Evolutionary conservation across 2,113 vertebrate species (phyloP).

Genomic region (Corythornis vintsioides): DNA sequence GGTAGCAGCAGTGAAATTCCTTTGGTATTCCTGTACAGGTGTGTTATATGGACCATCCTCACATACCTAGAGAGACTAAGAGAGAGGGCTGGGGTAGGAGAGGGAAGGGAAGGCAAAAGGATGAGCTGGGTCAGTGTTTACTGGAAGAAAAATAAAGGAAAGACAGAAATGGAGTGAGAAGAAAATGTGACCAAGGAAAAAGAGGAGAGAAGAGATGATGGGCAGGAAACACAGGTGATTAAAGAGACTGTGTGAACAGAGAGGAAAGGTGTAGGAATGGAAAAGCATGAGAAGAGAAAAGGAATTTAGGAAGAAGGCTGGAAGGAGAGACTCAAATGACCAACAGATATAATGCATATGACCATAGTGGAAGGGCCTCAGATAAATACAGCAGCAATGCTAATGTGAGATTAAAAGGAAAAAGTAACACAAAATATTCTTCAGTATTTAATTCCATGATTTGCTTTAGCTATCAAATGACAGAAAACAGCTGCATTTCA

Average conservation of each 20-base stretch:
- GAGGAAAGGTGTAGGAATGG: not conserved
- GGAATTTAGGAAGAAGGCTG: not conserved
- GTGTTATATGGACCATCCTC: not conserved
- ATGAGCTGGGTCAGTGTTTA: not conserved
- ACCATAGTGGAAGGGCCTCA: not conserved
- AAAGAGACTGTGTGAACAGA: not conserved
- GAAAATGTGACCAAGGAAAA: not conserved
- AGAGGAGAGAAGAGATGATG: not conserved
- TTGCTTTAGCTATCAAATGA: constrained; percentile 71
- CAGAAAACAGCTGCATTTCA: constrained; percentile 78
- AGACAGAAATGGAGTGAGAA: not conserved
- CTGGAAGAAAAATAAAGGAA: not conserved
- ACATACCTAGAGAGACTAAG: not conserved
- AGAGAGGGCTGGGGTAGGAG: not conserved
- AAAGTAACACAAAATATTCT: constrained; percentile 41
- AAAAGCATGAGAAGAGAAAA: not conserved
- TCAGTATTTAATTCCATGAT: constrained; percentile 61
- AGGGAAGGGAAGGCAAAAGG: not conserved
- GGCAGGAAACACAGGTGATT: not conserved
- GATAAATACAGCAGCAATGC: constrained; percentile 16
- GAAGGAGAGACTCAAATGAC: not conserved
- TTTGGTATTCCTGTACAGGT: not conserved
- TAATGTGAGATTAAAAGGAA: constrained; percentile 48
- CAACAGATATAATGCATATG: not conserved
- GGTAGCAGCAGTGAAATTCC: not conserved